Evolutionary conservation across 2,888 invertebrate genomes (phyloP), one percentile per base, ranked within the genome.

Genomic region (Amblyjoppa fuscipennis): DNA sequence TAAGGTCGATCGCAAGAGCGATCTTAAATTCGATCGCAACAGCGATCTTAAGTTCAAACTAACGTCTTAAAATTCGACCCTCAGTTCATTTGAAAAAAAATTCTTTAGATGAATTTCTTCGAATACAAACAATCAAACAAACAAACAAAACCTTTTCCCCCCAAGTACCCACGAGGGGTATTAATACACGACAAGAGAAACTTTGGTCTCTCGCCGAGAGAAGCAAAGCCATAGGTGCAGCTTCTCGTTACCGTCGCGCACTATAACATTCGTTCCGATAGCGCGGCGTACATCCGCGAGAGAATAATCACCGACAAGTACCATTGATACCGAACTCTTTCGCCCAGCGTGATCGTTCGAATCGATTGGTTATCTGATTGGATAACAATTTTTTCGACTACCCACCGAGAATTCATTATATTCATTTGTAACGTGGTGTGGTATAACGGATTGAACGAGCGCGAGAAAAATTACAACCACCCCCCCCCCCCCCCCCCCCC

Each of bases 331-430:
- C 69, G 80, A 76, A 61, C 51, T 53, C 64, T 75, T 69, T n/a
- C 75, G 25, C 75, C 61, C 80, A 71, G 80, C 66, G 70, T 59
- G 76, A 49, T 45, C 28, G 25, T 31, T 78, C 69, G 73, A 84
- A 84, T 81, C 81, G 77, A 84, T 84, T 74, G 77, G 74, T 81
- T 84, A 61, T 64, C 59, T 77, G 81, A 84, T 84, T 84, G 84
- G 77, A 84, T 81, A 77, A 84, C 76, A 77, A 69, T 81, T 81
- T 80, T 81, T 81, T 81, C 69, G 56, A 70, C 77, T 81, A 70
- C 81, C 78, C 77, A 75, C 81, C 64, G 81, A 81, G 81, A 81
- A 78, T 81, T 70, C 81, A 85, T 85, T 78, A 85, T 34, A 70
- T 74, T 81, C 74, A 81, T 80, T 80, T 56, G 66, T 69, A 68